A percentile compares a stretch with the other conserved stretches of the same genome.
Evolutionary conservation across 1,140 invertebrate genomes (phyloP).

Genomic region (Apis laboriosa): DNA sequence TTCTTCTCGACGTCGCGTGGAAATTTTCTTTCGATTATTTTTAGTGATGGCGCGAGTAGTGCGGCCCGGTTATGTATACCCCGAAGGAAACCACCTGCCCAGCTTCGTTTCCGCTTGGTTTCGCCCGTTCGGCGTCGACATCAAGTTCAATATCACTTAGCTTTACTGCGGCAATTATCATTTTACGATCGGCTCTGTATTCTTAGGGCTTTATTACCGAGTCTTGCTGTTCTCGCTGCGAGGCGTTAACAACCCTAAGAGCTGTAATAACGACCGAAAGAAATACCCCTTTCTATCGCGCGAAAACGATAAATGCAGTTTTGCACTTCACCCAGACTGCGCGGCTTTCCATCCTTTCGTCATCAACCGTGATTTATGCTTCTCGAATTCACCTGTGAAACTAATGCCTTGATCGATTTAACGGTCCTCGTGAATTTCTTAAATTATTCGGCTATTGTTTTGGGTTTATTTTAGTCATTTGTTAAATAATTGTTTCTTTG

Average conservation of each 20-base stretch:
- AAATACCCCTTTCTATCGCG: conserved; percentile 69
- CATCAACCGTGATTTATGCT: background rate
- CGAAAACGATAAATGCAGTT: conserved; percentile 75
- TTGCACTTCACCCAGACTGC: conserved; percentile 62
- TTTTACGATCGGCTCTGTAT: conserved; percentile 80
- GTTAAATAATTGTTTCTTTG: background rate
- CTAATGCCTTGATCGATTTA: conserved; percentile 22
- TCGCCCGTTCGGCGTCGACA: conserved; percentile 70
- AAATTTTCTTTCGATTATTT: conserved; percentile 17
- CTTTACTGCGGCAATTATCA: conserved; percentile 79
- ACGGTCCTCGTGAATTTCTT: background rate
- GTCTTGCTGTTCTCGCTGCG: conserved; percentile 68
- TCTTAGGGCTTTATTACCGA: conserved; percentile 79
- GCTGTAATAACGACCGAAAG: conserved; percentile 71
- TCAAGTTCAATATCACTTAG: conserved; percentile 81
- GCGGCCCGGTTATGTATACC: conserved; percentile 24
- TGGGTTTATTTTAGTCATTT: background rate
- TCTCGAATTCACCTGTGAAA: conserved; percentile 11
- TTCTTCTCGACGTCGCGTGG: background rate
- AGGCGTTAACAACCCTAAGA: conserved; percentile 76
- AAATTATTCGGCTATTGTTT: conserved; percentile 5
- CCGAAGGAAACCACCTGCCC: conserved; percentile 68
- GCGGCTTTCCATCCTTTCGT: conserved; percentile 18
- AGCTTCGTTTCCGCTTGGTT: conserved; percentile 63
- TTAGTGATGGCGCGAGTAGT: background rate